phyloP scores from a whole-genome alignment of 2,888 invertebrate genomes.

The Machimus atricapillus region DNA sequence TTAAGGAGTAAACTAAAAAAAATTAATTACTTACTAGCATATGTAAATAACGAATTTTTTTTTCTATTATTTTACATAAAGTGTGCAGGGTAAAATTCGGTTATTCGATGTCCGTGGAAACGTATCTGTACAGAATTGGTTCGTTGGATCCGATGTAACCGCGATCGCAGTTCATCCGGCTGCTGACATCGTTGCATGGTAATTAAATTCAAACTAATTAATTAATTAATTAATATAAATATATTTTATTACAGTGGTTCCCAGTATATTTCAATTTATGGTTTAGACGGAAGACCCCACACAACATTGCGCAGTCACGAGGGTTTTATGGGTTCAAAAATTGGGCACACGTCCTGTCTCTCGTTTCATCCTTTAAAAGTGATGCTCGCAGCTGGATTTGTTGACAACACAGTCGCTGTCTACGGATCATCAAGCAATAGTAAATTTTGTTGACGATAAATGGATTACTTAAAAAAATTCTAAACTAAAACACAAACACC shows the following conservation, averaged over 20 bases:
- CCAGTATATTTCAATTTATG: conserved; percentile 80
- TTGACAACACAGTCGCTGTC: conserved; percentile 84
- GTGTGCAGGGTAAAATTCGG: conserved; percentile 78
- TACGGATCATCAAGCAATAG: conserved; percentile 64
- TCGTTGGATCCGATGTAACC: conserved; percentile 77
- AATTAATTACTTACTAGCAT: not conserved
- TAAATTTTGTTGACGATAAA: not conserved
- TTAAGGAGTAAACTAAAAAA: too few relatives aligned
- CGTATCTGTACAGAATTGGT: conserved; percentile 68
- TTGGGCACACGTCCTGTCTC: conserved; percentile 86
- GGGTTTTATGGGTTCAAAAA: conserved; percentile 87
- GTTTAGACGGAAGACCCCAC: conserved; percentile 73
- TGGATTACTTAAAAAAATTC: not conserved
- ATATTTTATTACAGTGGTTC: conserved; percentile 69
- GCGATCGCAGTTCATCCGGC: conserved; percentile 83
- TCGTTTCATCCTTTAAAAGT: conserved; percentile 88
- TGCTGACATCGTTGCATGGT: conserved; percentile 86
- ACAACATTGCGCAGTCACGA: conserved; percentile 89
- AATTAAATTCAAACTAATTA: conserved; percentile 52
- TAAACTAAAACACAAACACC: too few relatives aligned
- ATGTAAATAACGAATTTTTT: not conserved
- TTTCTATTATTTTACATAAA: conserved; percentile 54
- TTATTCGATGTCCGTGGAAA: conserved; percentile 76
- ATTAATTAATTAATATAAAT: too few relatives aligned
- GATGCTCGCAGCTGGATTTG: conserved; percentile 84